Evolutionary conservation across 1,140 invertebrate species (phyloP), one percentile per base, ranked within the genome.

Genomic region (Druon quercuslanigerum): DNA sequence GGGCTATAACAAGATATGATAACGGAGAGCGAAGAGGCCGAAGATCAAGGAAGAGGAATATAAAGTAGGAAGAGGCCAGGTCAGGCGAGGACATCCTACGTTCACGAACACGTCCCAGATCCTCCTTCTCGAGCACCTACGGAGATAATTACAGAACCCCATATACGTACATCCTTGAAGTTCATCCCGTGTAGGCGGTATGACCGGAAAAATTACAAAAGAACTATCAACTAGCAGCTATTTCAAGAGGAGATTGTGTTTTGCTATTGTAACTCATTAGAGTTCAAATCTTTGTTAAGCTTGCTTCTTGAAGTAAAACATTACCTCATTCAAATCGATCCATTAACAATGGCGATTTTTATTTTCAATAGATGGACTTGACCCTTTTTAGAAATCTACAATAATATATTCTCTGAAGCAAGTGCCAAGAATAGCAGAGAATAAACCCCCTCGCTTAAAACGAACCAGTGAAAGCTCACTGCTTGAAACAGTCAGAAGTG

Each of bases 141-240:
- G 85, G 86, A 85, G 86, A 90, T 87, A 89, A 89, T 90, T 90
- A 90, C 87, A 76, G 87, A 71, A 82, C 76, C 79, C 87, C 88
- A 88, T 90, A 88, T 90, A 90, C 82, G 88, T 87, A 86, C 87
- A 86, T 86, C 85, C 82, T 71, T 60, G 73, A 80, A 82, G 84
- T 83, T 86, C 86, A 87, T 88, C 85, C 85, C 78, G 81, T 76
- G 75, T 60, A 83, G 82, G 77, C 50, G 54, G 17, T 52, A 80
- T 57, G 72, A 74, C 54, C 60, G 72, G 80, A 77, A 76, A 75
- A 76, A 75, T 60, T 72, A 77, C 46, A 56, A 73, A 40, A 66
- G 60, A 66, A 66, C 60, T 20, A 60, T 16, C 57, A 66, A 66
- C 60, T 20, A 60, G 33, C 57, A 33, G 57, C 33, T 66, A 40